Evolutionary conservation across 2,888 invertebrate genomes (phyloP).

Genomic region (Chrysina gloriosa): DNA sequence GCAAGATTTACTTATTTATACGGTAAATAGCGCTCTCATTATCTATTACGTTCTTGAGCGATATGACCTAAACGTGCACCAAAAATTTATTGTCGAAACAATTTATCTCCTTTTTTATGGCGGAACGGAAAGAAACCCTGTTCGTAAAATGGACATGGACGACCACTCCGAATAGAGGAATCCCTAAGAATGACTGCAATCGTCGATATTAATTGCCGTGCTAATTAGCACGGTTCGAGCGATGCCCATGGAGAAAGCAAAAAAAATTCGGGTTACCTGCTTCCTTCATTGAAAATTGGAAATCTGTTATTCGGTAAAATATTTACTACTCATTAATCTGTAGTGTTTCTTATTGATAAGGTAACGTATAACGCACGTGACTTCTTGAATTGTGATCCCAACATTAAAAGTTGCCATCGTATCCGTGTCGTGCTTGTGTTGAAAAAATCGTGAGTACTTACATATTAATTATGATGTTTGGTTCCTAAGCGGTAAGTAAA

Average conservation of each 20-base stretch:
- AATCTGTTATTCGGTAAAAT: too few relatives aligned
- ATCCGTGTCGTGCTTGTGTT: not conserved
- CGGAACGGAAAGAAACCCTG: not conserved
- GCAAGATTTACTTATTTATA: slow-evolving; percentile 46
- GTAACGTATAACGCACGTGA: too few relatives aligned
- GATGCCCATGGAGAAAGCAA: not conserved
- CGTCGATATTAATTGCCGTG: not conserved
- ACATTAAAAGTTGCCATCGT: too few relatives aligned
- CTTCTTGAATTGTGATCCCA: too few relatives aligned
- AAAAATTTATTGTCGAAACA: slow-evolving; percentile 16
- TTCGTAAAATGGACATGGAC: not conserved
- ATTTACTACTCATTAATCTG: too few relatives aligned
- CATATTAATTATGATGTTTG: slow-evolving; percentile 11
- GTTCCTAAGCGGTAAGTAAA: not conserved
- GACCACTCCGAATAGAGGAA: not conserved
- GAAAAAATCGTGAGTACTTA: not conserved
- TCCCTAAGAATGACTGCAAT: not conserved
- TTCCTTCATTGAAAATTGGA: too few relatives aligned
- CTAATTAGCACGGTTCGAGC: not conserved
- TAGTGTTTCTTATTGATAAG: too few relatives aligned
- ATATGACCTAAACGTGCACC: slow-evolving; percentile 16
- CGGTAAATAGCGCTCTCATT: slow-evolving; percentile 37
- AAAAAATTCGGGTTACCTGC: too few relatives aligned
- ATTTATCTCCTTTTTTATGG: not conserved
- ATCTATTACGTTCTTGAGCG: slow-evolving; percentile 33